phyloP scores from a whole-genome alignment of 2,797 vertebrate genomes.

The Artibeus jamaicensis region DNA sequence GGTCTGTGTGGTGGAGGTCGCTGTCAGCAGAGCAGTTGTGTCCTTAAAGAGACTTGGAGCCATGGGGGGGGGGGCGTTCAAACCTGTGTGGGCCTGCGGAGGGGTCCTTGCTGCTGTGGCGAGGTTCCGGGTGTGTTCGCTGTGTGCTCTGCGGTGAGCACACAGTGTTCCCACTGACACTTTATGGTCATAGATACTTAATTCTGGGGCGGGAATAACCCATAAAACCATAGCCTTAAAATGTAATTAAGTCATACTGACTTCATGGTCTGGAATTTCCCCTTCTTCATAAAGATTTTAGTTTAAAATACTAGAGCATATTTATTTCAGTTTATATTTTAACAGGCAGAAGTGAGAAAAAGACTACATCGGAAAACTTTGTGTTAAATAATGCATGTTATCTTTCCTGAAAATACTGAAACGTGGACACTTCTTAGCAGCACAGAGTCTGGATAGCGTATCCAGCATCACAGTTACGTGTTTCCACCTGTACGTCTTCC shows the following conservation, averaged over 20 bases:
- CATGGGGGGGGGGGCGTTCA: background rate
- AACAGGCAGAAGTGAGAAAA: background rate
- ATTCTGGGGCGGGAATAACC: background rate
- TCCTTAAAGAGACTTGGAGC: background rate
- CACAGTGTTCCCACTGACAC: background rate
- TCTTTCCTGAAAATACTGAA: background rate
- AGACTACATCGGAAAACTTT: constrained; percentile 2
- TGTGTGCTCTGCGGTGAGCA: background rate
- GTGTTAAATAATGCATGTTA: background rate
- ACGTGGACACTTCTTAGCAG: background rate
- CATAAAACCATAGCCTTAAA: background rate
- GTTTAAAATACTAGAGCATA: constrained; percentile 18
- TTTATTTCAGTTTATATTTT: constrained; percentile 33
- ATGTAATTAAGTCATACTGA: background rate
- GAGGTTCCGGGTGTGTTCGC: background rate
- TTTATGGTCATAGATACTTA: constrained; percentile 12
- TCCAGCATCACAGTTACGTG: background rate
- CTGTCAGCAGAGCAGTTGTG: background rate
- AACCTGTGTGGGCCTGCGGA: background rate
- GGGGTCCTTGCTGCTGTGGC: background rate
- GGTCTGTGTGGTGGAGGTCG: background rate
- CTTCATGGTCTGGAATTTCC: background rate
- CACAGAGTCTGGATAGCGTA: background rate
- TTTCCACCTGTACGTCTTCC: background rate
- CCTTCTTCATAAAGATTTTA: background rate